A percentile compares a stretch with the other conserved stretches of the same genome.
These are phyloP conservation scores for Trididemnum clinides DNA, from an alignment of 23 tunicate species.

Conservation along the genomic window DNA sequence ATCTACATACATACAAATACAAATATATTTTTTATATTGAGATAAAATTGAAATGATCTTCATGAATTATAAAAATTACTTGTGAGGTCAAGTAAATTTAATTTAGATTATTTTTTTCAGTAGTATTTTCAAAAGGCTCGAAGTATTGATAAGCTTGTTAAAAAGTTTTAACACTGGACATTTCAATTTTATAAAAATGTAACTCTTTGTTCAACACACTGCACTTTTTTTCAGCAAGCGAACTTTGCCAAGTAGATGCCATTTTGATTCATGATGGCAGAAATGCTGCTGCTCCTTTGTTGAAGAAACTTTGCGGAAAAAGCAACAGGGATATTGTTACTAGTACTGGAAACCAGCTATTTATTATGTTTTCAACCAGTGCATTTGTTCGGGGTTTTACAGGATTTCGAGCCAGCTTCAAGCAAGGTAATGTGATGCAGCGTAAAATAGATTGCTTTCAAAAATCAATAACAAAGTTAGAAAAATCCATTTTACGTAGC, in stretches of 20 bases:
- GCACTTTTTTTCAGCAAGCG: slow-evolving; percentile 53
- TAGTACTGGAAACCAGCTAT: slow-evolving; percentile 53
- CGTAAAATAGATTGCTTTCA: no score
- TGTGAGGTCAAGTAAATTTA: no score
- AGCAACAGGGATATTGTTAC: background rate
- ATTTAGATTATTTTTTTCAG: no score
- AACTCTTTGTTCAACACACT: background rate
- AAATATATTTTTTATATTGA: no score
- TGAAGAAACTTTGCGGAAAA: slow-evolving; percentile 82
- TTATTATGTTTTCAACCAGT: slow-evolving; percentile 81
- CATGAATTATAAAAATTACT: no score
- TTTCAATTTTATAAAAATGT: background rate
- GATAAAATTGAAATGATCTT: no score
- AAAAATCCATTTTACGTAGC: no score
- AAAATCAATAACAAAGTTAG: no score
- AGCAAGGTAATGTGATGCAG: slow-evolving; percentile 76
- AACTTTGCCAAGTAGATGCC: slow-evolving; percentile 90
- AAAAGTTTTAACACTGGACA: background rate
- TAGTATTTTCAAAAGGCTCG: no score
- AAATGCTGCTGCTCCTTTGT: slow-evolving; percentile 70
- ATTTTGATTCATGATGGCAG: slow-evolving; percentile 87
- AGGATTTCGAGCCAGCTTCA: slow-evolving; percentile 77
- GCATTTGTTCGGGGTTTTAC: slow-evolving; percentile 14
- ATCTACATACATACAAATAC: no score
- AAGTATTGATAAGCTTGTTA: background rate